These are phyloP conservation scores for Tachina grossa DNA, from an alignment of 2,888 invertebrate genomes.

Conservation along the genomic window DNA sequence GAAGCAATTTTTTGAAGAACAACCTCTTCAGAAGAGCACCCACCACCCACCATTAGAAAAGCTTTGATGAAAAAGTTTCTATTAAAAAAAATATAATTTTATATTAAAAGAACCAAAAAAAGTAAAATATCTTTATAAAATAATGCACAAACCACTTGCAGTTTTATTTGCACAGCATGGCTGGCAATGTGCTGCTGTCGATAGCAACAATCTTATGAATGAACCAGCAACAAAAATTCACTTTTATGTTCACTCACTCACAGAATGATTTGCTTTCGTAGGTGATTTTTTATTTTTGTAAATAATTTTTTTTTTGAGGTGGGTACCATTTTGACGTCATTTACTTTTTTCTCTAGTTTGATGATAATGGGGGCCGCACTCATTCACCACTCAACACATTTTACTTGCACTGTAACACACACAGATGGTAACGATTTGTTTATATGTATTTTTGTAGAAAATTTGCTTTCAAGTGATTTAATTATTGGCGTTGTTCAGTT, in stretches of 20 bases:
- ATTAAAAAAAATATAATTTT: too few relatives aligned
- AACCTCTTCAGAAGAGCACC: too few relatives aligned
- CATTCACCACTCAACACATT: slow-evolving; percentile 19
- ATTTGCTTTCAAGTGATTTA: slow-evolving; percentile 41
- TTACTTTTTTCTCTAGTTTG: slow-evolving; percentile 31
- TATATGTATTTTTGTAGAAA: slow-evolving; percentile 17
- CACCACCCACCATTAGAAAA: too few relatives aligned
- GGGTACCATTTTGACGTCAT: slow-evolving; percentile 60
- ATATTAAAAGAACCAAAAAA: too few relatives aligned
- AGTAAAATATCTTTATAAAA: too few relatives aligned
- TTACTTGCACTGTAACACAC: slow-evolving; percentile 12
- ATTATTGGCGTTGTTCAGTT: slow-evolving; percentile 42
- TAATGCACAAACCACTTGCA: neutral
- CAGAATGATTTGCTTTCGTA: slow-evolving; percentile 36
- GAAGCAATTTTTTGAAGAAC: too few relatives aligned
- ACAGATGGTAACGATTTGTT: neutral
- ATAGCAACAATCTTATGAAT: neutral
- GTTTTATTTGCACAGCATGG: neutral
- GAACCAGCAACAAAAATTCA: slow-evolving; percentile 8
- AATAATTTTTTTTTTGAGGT: slow-evolving; percentile 25
- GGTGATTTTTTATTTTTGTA: neutral
- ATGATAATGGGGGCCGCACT: slow-evolving; percentile 33
- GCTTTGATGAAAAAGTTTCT: too few relatives aligned
- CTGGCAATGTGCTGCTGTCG: neutral
- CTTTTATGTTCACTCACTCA: slow-evolving; percentile 37